Evolutionary conservation across 2,797 vertebrate genomes (phyloP), one percentile per base, ranked within the genome.

Genomic region (Perodicticus potto): DNA sequence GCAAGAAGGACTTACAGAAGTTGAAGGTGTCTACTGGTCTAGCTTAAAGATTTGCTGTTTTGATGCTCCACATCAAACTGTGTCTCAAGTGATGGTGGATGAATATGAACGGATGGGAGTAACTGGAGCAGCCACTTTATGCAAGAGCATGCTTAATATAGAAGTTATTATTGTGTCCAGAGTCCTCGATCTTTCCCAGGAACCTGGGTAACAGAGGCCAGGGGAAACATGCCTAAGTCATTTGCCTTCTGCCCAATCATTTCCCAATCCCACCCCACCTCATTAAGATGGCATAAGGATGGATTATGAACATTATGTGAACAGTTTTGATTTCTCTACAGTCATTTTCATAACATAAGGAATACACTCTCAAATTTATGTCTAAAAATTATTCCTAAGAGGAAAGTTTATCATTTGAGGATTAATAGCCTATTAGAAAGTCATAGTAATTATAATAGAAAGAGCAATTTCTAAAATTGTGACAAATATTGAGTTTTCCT

Each of bases 401-500:
- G 61, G 16, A 77, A 85, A 72, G 25, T 14, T 69, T 69, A 34
- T 17, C 16, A 40, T 59, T 13, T 83, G 43, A 25, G 70, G 22
- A 37, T 37, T 37, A 57, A 57, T 9, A 81, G 12, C 22, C 37
- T 59, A n/a, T 67, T n/a, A 40, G 34, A 86, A 93, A 32, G 12
- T 25, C 90, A 57, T 45, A 34, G 8, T 23, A 59, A 86, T 34
- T 57, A 57, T 49, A 37, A 73, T 40, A 55, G 20, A 67, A 67
- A 59, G 27, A 81, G 25, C 43, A 74, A 25, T 2, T 91, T 95
- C 65, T 34, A 12, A 81, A 32, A 67, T 12, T 37, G 67, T 94
- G n/a, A 61, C 3, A 94, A 96, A 63, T 37, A 20, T 11, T n/a
- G 34, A 17, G 19, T 90, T 97, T 89, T n/a, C n/a, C 92, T 98